Conservation (phyloP, 2,797 vertebrate species). For the Phrynocephalus vlangalii region DNA sequence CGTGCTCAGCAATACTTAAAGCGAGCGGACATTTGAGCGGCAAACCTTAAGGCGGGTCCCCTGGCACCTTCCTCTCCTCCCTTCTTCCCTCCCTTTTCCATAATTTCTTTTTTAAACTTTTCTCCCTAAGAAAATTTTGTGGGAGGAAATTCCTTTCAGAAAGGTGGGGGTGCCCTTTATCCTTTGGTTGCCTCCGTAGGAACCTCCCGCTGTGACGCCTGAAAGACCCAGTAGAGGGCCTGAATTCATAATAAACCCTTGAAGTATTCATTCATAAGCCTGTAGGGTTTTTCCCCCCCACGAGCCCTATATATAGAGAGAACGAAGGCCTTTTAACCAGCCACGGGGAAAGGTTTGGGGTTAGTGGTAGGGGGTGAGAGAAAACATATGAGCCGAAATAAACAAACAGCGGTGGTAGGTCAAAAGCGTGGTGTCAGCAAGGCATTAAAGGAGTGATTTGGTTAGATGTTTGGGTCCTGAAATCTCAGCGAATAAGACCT, state of each 20-base stretch:
- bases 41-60: constrained; percentile 48
- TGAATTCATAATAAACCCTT: constrained; percentile 76
- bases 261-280: constrained; percentile 76
- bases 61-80: background rate
- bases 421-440: constrained; percentile 40
- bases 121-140: constrained; percentile 71
- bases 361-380: background rate
- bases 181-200: constrained; percentile 72
- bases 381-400: constrained; percentile 51
- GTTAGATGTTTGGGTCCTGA: no score
- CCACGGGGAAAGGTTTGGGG: constrained; percentile 46
- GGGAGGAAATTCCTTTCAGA: constrained; percentile 71
- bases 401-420: constrained; percentile 63
- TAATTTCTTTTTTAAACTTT: constrained; percentile 44
- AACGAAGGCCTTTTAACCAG: constrained; percentile 60
- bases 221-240: constrained; percentile 74
- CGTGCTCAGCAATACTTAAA: constrained; percentile 38
- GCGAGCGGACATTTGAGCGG: constrained; percentile 53
- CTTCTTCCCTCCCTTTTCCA: no score
- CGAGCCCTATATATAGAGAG: constrained; percentile 60
- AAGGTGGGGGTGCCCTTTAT: constrained; percentile 74
- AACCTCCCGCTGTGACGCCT: constrained; percentile 74
- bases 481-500: no score
- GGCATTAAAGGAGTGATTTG: background rate
- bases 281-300: constrained; percentile 68